Conservation (phyloP, 1,140 invertebrate genomes). For the Eupristina koningsbergeri region DNA sequence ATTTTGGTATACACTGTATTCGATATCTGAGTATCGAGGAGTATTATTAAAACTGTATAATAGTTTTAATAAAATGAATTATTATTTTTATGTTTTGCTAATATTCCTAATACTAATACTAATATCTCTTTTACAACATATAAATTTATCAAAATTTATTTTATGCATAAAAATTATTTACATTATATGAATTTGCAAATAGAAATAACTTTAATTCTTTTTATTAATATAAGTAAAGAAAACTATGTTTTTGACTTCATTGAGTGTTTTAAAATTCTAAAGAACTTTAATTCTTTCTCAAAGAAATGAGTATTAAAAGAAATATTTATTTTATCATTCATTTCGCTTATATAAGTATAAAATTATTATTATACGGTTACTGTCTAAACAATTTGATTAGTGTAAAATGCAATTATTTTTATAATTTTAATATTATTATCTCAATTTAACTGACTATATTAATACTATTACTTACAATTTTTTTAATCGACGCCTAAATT, state of each 20-base stretch:
- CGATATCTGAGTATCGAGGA: too few species aligned
- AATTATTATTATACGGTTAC: background rate
- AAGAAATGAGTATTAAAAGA: background rate
- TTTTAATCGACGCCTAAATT: too few species aligned
- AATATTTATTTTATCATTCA: constrained; percentile 5
- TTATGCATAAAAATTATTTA: constrained; percentile 2
- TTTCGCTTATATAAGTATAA: background rate
- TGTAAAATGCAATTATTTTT: background rate
- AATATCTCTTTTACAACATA: background rate
- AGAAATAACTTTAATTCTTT: background rate
- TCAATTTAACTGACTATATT: constrained; percentile 12
- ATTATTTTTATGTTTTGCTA: too few species aligned
- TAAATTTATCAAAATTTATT: background rate
- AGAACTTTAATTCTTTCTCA: constrained; percentile 30
- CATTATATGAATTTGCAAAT: background rate
- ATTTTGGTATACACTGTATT: too few species aligned
- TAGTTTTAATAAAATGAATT: background rate
- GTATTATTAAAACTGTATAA: too few species aligned
- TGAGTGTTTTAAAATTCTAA: background rate
- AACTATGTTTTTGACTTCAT: background rate
- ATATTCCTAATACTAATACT: background rate
- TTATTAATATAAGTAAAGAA: background rate
- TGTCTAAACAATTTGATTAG: background rate
- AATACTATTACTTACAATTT: background rate
- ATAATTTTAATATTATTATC: background rate